Percentiles rank a stretch among this genome's conserved stretches.
Evolutionary conservation across 2,113 vertebrate species (phyloP).

Genomic region (Podarcis cretensis): DNA sequence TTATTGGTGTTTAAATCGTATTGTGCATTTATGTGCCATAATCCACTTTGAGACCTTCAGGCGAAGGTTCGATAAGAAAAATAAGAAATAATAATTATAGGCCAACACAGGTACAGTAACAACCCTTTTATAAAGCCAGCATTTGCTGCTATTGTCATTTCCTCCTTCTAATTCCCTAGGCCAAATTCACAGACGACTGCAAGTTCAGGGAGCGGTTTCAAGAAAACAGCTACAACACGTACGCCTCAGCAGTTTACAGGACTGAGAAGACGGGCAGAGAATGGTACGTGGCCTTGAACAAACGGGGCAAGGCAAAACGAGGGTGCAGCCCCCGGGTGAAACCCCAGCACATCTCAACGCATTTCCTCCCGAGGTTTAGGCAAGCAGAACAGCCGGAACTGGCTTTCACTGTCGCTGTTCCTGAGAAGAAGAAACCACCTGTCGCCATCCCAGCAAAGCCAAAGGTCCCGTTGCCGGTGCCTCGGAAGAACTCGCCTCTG

Average conservation of each 20-base stretch:
- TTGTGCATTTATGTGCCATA: no score
- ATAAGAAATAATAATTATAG: no score
- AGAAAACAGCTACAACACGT: slow-evolving; percentile 99
- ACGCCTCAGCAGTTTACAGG: slow-evolving; percentile 88
- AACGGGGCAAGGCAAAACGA: slow-evolving; percentile 93
- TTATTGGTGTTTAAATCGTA: no score
- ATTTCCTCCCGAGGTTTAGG: slow-evolving; percentile 91
- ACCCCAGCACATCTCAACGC: slow-evolving; percentile 93
- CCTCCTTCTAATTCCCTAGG: slow-evolving; percentile 61
- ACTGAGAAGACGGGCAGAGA: slow-evolving; percentile 85
- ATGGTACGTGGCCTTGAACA: slow-evolving; percentile 97
- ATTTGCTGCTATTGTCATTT: not conserved
- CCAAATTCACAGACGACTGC: slow-evolving; percentile 90
- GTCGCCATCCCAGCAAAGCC: slow-evolving; percentile 56
- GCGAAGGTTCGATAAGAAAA: no score
- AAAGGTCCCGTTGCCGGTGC: slow-evolving; percentile 49
- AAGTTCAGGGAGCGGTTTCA: slow-evolving; percentile 96
- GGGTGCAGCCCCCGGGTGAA: slow-evolving; percentile 93
- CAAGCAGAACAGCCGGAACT: slow-evolving; percentile 74
- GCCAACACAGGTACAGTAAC: not conserved
- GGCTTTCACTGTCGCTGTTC: slow-evolving; percentile 87
- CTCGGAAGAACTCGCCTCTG: slow-evolving; percentile 70
- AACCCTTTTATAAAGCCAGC: not conserved
- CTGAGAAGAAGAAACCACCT: slow-evolving; percentile 74
- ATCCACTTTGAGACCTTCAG: no score